phyloP scores from a whole-genome alignment of 2,113 vertebrate genomes.

The Podocnemis expansa region DNA sequence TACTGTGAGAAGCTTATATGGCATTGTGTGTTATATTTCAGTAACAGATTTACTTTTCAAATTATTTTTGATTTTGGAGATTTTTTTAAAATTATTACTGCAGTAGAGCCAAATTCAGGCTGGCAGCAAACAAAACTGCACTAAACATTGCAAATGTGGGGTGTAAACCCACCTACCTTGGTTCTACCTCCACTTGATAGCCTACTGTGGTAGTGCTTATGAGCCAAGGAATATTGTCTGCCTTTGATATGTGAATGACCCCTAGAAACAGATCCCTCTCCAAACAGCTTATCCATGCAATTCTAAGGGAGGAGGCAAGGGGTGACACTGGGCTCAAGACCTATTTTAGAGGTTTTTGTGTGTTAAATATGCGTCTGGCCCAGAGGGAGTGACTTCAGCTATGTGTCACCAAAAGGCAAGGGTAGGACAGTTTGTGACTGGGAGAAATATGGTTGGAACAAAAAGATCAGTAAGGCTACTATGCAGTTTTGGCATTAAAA shows the following conservation, averaged over 20 bases:
- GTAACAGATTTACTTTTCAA: not conserved
- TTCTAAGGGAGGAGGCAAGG: accelerated
- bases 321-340: no score
- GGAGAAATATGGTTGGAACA: not conserved
- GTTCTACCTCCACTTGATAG: not conserved
- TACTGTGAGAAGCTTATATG: not conserved
- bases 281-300: not conserved
- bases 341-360: not conserved
- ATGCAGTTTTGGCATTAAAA: accelerated
- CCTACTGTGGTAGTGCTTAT: not conserved
- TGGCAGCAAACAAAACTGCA: not conserved
- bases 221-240: not conserved
- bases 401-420: not conserved
- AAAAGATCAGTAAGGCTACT: not conserved
- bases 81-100: not conserved
- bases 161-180: not conserved
- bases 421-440: not conserved
- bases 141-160: not conserved
- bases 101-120: not conserved
- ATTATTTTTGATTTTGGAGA: not conserved
- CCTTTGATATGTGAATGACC: not conserved
- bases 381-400: not conserved
- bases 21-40: not conserved
- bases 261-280: not conserved
- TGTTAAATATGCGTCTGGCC: not conserved